phyloP scores from a whole-genome alignment of 1,140 invertebrate genomes.

The Drosophila arawakana region DNA sequence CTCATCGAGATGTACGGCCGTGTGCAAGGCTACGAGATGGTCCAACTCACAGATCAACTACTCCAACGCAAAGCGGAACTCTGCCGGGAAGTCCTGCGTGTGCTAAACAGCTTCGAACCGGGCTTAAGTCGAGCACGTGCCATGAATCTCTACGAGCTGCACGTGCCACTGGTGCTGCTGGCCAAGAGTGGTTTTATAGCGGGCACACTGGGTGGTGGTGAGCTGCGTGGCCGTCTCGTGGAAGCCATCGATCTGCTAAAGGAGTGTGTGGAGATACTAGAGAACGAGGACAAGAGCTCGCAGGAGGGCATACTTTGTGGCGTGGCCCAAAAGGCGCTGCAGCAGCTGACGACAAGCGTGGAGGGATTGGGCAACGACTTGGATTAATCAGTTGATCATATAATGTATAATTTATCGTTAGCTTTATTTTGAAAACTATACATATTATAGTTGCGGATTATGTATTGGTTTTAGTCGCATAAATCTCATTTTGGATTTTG shows the following conservation, averaged over 20 bases:
- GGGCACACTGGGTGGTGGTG: conserved; percentile 86
- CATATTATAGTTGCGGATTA: conserved; percentile 23
- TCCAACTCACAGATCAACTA: conserved; percentile 89
- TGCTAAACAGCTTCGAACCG: conserved; percentile 90
- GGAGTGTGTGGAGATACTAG: conserved; percentile 87
- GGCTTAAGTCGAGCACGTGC: conserved; percentile 91
- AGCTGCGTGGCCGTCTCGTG: conserved; percentile 87
- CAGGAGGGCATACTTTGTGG: conserved; percentile 89
- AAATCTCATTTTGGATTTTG: conserved; percentile 21
- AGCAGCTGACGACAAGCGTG: conserved; percentile 88
- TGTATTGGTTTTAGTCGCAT: conserved; percentile 2
- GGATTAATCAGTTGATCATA: conserved; percentile 32
- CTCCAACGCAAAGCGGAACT: conserved; percentile 91
- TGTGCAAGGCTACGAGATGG: conserved; percentile 88
- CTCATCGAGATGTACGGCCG: conserved; percentile 91
- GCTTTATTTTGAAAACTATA: conserved; percentile 44
- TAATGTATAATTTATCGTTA: conserved; percentile 35
- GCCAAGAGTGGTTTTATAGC: conserved; percentile 87
- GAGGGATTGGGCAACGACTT: conserved; percentile 83
- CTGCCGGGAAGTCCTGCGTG: conserved; percentile 88
- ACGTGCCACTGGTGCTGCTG: conserved; percentile 90
- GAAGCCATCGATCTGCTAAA: conserved; percentile 87
- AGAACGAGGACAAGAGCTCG: conserved; percentile 88
- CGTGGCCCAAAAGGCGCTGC: conserved; percentile 87
- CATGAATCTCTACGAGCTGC: conserved; percentile 91